Evolutionary conservation across 92 coral and sea anemone species (phyloP), one percentile per base, ranked within the genome.

Genomic region (Porites divaricata): DNA sequence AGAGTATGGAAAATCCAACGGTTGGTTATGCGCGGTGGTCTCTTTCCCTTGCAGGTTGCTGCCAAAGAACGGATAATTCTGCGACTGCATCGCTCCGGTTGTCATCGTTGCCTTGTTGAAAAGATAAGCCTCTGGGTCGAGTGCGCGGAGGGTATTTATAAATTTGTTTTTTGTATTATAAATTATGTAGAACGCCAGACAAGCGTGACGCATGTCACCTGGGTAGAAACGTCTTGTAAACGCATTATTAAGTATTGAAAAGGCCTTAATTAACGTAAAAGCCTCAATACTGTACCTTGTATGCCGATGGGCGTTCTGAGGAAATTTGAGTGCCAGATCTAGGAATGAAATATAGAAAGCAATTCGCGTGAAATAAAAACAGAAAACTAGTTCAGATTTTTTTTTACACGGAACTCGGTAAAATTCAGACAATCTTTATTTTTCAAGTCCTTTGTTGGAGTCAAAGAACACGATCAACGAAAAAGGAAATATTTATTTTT

Each of bases 161-260:
- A 92, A 97, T 93, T 96, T 88, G 93, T 83, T 83, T 76, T 87
- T 80, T 78, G 77, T 65, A 88, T 93, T 87, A 97, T 97, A 93
- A 97, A 97, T 97, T 92, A 97, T 97, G 98, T 92, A 97, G 93
- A 88, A 97, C 95, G 98, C 96, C 98, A 97, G 96, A 97, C 97
- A 91, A 87, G 98, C 97, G 94, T 97, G 99, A 97, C 99, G 90
- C 89, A 94, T 86, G 98, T 94, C 98, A 94, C 98, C 98, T 92
- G 98, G 92, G 95, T 75, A 85, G 94, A 87, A 94, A 94, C 90
- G 94, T 92, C 98, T 88, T 86, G 93, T 89, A 92, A 84, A 83
- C 91, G 93, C 94, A 94, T 94, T 94, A 94, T 94, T 91, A 86
- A 92, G 92, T 86, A 91, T 92, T 94, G 95, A 94, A 94, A 92